Evolutionary conservation across 2,113 vertebrate genomes (phyloP).

Genomic region (Pholis gunnellus): DNA sequence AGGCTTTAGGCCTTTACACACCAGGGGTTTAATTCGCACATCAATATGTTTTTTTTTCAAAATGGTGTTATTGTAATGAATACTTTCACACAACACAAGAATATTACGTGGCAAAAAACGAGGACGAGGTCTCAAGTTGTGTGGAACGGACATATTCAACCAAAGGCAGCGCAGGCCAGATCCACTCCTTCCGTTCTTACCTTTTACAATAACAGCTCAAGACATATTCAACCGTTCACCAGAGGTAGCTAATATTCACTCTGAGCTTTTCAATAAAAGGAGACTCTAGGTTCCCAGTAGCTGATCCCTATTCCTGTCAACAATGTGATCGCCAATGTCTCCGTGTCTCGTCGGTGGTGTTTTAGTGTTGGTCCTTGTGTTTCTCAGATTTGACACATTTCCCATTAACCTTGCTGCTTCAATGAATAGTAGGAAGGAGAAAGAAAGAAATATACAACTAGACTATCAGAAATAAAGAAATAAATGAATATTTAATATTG

Average conservation of each 20-base stretch:
- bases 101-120: neutral
- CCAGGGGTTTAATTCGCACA: neutral
- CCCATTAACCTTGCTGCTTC: neutral
- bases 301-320: neutral
- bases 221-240: too few relatives aligned
- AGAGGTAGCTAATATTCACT: neutral
- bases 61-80: neutral
- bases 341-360: neutral
- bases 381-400: neutral
- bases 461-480: neutral
- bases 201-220: too few relatives aligned
- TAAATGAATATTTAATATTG: neutral
- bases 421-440: neutral
- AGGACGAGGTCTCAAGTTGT: too few relatives aligned
- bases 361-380: neutral
- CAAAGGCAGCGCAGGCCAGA: too few relatives aligned
- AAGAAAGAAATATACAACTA: neutral
- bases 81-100: neutral
- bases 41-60: neutral
- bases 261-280: too few relatives aligned
- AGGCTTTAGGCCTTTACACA: neutral
- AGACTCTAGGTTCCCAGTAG: neutral
- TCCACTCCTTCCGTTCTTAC: neutral
- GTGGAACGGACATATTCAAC: too few relatives aligned
- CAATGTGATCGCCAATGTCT: neutral